Conservation (phyloP, 1,140 invertebrate genomes). For the Leptinotarsa lineolata region DNA sequence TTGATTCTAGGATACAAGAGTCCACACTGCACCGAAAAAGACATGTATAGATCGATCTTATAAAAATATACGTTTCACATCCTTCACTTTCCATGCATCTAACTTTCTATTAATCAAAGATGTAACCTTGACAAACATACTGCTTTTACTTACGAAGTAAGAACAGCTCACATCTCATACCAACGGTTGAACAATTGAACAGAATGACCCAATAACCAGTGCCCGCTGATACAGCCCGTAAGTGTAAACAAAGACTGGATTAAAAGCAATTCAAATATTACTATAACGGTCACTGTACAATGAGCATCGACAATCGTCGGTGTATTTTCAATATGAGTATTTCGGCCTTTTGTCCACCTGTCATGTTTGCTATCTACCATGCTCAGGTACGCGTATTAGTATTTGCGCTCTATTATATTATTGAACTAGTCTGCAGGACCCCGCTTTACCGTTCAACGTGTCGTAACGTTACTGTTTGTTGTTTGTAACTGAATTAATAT, state of each 20-base stretch:
- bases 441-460: slow-evolving; percentile 1
- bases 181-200: no score
- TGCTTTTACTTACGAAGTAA: no score
- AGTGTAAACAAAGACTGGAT: slow-evolving; percentile 24
- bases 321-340: slow-evolving; percentile 21
- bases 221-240: no score
- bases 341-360: slow-evolving; percentile 26
- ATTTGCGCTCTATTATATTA: slow-evolving; percentile 22
- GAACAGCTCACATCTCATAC: no score
- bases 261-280: slow-evolving; percentile 29
- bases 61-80: no score
- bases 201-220: no score
- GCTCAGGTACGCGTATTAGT: slow-evolving; percentile 23
- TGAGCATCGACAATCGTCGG: slow-evolving; percentile 15
- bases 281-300: slow-evolving; percentile 24
- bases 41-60: no score
- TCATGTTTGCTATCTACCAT: slow-evolving; percentile 28
- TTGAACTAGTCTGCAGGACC: slow-evolving; percentile 22
- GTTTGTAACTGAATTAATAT: slow-evolving; percentile 30
- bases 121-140: no score
- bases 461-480: slow-evolving; percentile 6
- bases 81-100: no score
- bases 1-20: no score
- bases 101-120: no score
- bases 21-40: no score